These are phyloP conservation scores for Oligia strigilis DNA, from an alignment of 2,888 invertebrate species.

Conservation along the genomic window DNA sequence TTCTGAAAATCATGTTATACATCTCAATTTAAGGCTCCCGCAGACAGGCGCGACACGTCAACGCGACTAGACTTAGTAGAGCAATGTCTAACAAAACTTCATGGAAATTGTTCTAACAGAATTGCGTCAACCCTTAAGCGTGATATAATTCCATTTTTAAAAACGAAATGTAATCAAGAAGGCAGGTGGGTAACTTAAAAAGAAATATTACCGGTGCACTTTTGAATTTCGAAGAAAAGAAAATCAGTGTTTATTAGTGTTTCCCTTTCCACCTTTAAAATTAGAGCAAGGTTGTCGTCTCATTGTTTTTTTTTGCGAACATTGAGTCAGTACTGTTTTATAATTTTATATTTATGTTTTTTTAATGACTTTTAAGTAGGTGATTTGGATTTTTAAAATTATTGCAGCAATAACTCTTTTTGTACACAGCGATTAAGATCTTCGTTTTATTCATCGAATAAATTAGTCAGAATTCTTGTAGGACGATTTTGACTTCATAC, in stretches of 20 bases:
- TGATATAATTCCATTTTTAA: constrained; percentile 6
- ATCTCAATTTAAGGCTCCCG: neutral
- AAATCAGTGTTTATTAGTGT: constrained; percentile 33
- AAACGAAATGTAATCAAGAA: neutral
- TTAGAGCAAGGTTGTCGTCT: constrained; percentile 58
- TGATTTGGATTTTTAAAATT: constrained; percentile 34
- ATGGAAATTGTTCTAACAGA: neutral
- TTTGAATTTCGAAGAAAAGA: constrained; percentile 34
- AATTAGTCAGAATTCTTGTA: constrained; percentile 6
- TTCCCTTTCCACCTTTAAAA: constrained; percentile 55
- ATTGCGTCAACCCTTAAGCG: neutral
- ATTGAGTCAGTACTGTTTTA: constrained; percentile 47
- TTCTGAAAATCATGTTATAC: neutral
- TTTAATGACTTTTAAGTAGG: constrained; percentile 25
- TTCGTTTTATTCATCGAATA: constrained; percentile 14
- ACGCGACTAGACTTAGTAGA: neutral
- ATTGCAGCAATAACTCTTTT: constrained; percentile 41
- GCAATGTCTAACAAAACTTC: neutral
- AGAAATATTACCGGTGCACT: neutral
- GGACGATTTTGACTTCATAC: neutral
- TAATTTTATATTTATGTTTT: constrained; percentile 31
- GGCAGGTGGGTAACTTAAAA: neutral
- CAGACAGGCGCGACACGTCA: neutral
- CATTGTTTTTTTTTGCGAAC: constrained; percentile 46
- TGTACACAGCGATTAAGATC: constrained; percentile 20